Percentiles rank a stretch among this genome's conserved stretches.
phyloP scores from a whole-genome alignment of 2,888 invertebrate genomes.

The Spodoptera littoralis region DNA sequence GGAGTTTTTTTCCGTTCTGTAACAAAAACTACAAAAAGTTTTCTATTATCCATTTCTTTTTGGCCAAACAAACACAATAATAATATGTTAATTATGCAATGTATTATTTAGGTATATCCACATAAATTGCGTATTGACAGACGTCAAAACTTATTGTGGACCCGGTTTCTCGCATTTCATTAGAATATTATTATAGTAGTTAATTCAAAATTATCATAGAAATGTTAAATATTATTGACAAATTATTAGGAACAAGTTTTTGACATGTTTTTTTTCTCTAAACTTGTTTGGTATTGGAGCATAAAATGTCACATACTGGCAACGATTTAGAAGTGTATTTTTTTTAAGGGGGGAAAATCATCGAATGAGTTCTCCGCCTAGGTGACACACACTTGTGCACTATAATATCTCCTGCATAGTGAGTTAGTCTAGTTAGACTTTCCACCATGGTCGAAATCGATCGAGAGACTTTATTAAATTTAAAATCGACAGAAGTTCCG shows the following conservation, averaged over 20 bases:
- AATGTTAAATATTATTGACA: neutral
- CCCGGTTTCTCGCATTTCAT: slow-evolving; percentile 14
- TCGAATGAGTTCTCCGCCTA: no score
- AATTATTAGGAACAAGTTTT: slow-evolving; percentile 3
- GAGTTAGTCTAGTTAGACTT: no score
- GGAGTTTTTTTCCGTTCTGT: no score
- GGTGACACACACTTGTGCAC: no score
- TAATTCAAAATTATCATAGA: neutral
- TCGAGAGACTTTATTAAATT: no score
- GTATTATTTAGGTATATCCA: neutral
- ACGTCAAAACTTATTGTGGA: neutral
- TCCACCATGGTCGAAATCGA: no score
- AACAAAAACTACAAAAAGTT: no score
- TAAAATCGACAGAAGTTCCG: no score
- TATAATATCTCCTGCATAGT: no score
- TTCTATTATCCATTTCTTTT: neutral
- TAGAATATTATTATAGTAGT: slow-evolving; percentile 19
- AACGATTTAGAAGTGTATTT: no score
- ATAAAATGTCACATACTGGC: neutral
- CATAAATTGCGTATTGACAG: neutral
- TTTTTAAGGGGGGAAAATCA: no score
- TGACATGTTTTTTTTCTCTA: slow-evolving; percentile 12
- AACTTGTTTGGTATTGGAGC: neutral
- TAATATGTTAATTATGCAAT: neutral
- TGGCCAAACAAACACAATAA: neutral